Evolutionary conservation across 2,113 vertebrate genomes (phyloP).

Genomic region (Platichthys stellatus): DNA sequence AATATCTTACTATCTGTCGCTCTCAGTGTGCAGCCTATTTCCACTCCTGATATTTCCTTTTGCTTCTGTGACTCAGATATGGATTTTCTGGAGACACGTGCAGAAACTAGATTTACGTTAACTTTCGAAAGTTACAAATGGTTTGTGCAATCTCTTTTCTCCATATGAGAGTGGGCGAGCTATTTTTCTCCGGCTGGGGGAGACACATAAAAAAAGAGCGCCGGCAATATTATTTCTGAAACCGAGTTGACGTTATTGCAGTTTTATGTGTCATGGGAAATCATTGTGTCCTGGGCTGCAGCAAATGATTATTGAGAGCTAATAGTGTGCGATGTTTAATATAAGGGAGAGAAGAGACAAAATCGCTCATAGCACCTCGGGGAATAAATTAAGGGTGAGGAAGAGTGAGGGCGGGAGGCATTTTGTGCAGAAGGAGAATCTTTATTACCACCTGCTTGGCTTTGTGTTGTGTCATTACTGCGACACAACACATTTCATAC

Average conservation of each 20-base stretch:
- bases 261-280: constrained; percentile 91
- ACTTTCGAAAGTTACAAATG: constrained; percentile 75
- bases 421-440: constrained; percentile 87
- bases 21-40: constrained; percentile 15
- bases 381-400: constrained; percentile 89
- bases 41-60: constrained; percentile 18
- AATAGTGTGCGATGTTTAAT: constrained; percentile 90
- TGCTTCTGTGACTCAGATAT: constrained; percentile 34
- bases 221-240: constrained; percentile 84
- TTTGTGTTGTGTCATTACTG: constrained; percentile 71
- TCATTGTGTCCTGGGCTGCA: constrained; percentile 87
- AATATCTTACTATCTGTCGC: constrained; percentile 15
- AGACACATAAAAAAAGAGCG: constrained; percentile 80
- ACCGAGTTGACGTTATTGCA: constrained; percentile 83
- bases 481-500: constrained; percentile 57
- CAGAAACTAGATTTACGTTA: constrained; percentile 68
- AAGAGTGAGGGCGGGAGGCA: constrained; percentile 83
- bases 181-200: constrained; percentile 73
- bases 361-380: constrained; percentile 81
- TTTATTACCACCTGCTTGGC: constrained; percentile 86
- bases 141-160: constrained; percentile 50
- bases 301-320: constrained; percentile 90
- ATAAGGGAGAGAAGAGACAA: constrained; percentile 85
- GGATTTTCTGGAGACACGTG: constrained; percentile 55
- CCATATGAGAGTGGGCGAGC: constrained; percentile 49